Evolutionary conservation across 2,113 vertebrate species (phyloP).

Genomic region (Apteryx owenii): DNA sequence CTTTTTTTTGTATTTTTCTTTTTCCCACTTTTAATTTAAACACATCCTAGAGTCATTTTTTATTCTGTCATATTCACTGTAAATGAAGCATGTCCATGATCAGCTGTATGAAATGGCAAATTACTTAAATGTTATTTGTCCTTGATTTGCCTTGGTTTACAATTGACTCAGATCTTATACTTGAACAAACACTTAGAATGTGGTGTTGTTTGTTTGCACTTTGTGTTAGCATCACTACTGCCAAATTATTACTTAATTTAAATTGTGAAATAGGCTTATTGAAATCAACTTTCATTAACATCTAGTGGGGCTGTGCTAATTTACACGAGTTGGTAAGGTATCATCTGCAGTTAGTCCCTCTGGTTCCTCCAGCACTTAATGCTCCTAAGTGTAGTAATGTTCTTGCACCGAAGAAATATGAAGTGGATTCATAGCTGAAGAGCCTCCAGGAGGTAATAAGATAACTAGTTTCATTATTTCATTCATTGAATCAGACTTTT

Average conservation of each 20-base stretch:
- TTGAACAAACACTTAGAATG: neutral
- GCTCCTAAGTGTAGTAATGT: neutral
- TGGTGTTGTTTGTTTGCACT: neutral
- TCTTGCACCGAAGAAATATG: neutral
- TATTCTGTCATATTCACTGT: neutral
- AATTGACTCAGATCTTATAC: neutral
- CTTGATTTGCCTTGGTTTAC: neutral
- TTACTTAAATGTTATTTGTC: neutral
- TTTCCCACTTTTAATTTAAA: neutral
- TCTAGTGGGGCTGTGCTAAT: neutral
- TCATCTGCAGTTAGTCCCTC: neutral
- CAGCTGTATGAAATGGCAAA: neutral
- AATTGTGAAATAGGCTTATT: neutral
- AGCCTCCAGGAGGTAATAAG: conserved; percentile 17
- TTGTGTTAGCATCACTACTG: neutral
- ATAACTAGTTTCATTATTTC: conserved; percentile 23
- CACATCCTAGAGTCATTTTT: neutral
- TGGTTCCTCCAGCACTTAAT: neutral
- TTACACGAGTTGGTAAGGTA: neutral
- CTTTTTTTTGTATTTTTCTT: neutral
- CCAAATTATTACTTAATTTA: conserved; percentile 3
- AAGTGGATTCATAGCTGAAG: neutral
- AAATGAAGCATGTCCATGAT: neutral
- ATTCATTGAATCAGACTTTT: neutral
- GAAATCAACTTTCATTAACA: neutral